These are phyloP conservation scores for Mesorhabditis spiculigera DNA, from an alignment of 2,888 invertebrate species.

Conservation along the genomic window DNA sequence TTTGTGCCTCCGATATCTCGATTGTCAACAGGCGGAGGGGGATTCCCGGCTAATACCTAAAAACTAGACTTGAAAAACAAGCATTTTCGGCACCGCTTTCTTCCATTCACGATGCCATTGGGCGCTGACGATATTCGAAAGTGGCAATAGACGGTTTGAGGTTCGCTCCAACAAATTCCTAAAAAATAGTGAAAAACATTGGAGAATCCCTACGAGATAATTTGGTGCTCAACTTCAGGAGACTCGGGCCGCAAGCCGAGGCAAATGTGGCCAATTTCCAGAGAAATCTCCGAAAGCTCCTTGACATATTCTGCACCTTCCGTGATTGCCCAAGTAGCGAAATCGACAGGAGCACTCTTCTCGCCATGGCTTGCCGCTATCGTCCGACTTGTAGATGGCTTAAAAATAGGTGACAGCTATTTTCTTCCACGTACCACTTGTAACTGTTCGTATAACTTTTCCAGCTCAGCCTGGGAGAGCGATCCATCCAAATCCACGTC, in stretches of 20 bases:
- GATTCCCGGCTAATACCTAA: conserved; percentile 15
- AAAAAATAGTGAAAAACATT: background rate
- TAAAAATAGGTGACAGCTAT: conserved; percentile 6
- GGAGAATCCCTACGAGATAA: conserved; percentile 28
- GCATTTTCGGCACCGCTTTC: conserved; percentile 14
- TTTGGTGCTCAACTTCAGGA: conserved; percentile 21
- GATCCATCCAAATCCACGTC: conserved; percentile 39
- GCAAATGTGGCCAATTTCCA: conserved; percentile 43
- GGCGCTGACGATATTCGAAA: conserved; percentile 40
- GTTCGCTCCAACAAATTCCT: conserved; percentile 18
- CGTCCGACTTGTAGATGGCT: conserved; percentile 18
- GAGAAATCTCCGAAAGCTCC: conserved; percentile 29
- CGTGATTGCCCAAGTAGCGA: conserved; percentile 41
- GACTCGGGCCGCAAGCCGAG: conserved; percentile 44
- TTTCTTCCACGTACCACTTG: conserved; percentile 24
- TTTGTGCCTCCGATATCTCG: conserved; percentile 24
- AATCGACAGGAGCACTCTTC: conserved; percentile 35
- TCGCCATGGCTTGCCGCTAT: conserved; percentile 23
- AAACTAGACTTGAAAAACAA: background rate
- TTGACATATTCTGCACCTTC: conserved; percentile 27
- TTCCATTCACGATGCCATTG: conserved; percentile 39
- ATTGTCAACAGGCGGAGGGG: conserved; percentile 29
- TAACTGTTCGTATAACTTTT: conserved; percentile 30
- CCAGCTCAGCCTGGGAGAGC: conserved; percentile 32
- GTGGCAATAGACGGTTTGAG: conserved; percentile 9